A percentile compares a stretch with the other conserved stretches of the same genome.
Evolutionary conservation across 2,888 invertebrate genomes (phyloP).

Genomic region (Periphyllus acericola): DNA sequence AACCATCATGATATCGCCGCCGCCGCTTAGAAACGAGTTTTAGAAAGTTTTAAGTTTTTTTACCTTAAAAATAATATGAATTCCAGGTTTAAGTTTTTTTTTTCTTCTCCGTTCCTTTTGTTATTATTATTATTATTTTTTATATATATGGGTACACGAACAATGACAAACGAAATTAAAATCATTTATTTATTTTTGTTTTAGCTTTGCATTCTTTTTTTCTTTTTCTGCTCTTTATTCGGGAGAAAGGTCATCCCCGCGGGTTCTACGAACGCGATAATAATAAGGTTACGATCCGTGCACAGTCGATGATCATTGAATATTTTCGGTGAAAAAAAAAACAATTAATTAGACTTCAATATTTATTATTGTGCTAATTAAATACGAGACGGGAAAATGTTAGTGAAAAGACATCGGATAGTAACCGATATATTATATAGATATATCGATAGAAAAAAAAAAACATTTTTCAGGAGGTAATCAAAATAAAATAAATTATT

Average conservation of each 20-base stretch:
- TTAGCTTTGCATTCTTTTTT: not conserved
- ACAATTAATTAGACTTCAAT: conserved; percentile 14
- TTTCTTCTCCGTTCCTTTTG: not conserved
- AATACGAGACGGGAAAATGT: not conserved
- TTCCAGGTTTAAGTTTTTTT: conserved; percentile 3
- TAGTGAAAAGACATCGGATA: not conserved
- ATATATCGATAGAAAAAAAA: not conserved
- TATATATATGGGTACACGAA: not conserved
- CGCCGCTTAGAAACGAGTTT: conserved; percentile 31
- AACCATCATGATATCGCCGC: not conserved
- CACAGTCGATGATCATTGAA: not conserved
- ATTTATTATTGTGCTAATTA: not conserved
- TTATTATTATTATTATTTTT: not conserved
- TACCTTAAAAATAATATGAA: conserved; percentile 31
- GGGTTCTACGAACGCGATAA: not conserved
- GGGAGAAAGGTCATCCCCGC: not conserved
- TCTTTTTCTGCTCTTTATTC: not conserved
- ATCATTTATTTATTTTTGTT: conserved; percentile 14
- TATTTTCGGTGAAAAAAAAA: not conserved
- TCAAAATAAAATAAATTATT: not conserved
- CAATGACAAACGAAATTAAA: conserved; percentile 37
- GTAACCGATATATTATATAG: not conserved
- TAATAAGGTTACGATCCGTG: not conserved
- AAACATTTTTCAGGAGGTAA: not conserved
- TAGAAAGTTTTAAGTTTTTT: conserved; percentile 55